Conservation (phyloP, 2,888 invertebrate genomes). For the Caenorhabditis parvicauda region DNA sequence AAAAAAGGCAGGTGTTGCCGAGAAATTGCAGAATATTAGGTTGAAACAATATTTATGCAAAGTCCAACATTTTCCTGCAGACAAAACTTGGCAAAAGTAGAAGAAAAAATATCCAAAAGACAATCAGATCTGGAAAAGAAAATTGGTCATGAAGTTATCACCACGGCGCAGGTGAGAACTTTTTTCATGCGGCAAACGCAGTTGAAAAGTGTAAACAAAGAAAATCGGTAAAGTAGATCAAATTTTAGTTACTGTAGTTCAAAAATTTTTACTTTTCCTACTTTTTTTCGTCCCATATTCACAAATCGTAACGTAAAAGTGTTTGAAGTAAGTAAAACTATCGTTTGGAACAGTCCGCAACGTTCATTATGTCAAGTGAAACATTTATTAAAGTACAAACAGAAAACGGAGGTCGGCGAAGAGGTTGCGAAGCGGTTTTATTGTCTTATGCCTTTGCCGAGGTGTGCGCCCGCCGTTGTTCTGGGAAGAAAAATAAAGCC, state of each 20-base stretch:
- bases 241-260: not conserved
- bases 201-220: not conserved
- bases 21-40: slow-evolving; percentile 73
- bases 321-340: too few relatives aligned
- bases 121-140: slow-evolving; percentile 13
- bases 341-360: too few relatives aligned
- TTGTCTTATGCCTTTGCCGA: too few relatives aligned
- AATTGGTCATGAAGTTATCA: slow-evolving; percentile 25
- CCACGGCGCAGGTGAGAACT: slow-evolving; percentile 20
- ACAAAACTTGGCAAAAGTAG: slow-evolving; percentile 17
- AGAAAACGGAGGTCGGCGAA: too few relatives aligned
- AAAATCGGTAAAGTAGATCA: not conserved
- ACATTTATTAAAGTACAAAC: too few relatives aligned
- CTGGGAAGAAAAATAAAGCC: too few relatives aligned
- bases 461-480: too few relatives aligned
- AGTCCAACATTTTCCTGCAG: slow-evolving; percentile 9
- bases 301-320: too few relatives aligned
- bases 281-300: too few relatives aligned
- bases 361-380: too few relatives aligned
- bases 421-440: too few relatives aligned
- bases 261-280: too few relatives aligned
- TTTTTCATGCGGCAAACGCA: not conserved
- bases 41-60: slow-evolving; percentile 37
- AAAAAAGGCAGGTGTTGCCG: slow-evolving; percentile 77
- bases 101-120: slow-evolving; percentile 20